Evolutionary conservation across 2,113 vertebrate species (phyloP), one percentile per base, ranked within the genome.

Genomic region (Trematomus loennbergii): DNA sequence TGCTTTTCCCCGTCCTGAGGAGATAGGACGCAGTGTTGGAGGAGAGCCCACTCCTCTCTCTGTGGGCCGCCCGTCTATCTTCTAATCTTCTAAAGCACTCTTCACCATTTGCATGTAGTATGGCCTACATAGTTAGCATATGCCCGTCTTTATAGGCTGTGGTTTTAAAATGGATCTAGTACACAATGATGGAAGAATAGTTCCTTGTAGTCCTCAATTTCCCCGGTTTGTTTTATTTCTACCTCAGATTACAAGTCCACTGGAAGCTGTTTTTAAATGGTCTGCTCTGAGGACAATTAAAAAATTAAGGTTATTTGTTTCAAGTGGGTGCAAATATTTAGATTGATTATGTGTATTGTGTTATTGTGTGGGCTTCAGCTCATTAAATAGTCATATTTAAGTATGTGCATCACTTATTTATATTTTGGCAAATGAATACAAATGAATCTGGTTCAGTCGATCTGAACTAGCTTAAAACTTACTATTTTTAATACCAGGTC

Each of bases 71-170:
- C 77, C 84, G 90, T 93, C 92, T 93, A 94, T 94, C 93, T 91
- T 85, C 91, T 94, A 92, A 94, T 94, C 93, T 94, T 88, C 92
- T 92, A 82, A 93, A 91, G 92, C 92, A 85, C 89, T 93, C 85
- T 81, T 83, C 87, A 67, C 69, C 86, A 90, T 94, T 89, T 93
- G 90, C 89, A 91, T 94, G 87, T 84, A 71, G 70, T 69, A 65
- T 92, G 91, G 88, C 93, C 88, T 93, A 90, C 87, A 91, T 94
- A 91, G 76, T 82, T 66, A 59, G 77, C 85, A 71, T 72, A 78
- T 76, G 72, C 87, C 57, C 20, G 63, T 83, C 63, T 88, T 76
- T 77, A 73, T 72, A 74, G 61, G 78, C 83, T 81, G 25, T 33
- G 70, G 67, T 36, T 61, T 71, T 55, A 72, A 82, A 74, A 77